Percentiles rank a stretch among this genome's conserved stretches.
These are phyloP conservation scores for Zoroaster sp. DNA, from an alignment of 53 echinoderm and acorn worm species.

Conservation along the genomic window DNA sequence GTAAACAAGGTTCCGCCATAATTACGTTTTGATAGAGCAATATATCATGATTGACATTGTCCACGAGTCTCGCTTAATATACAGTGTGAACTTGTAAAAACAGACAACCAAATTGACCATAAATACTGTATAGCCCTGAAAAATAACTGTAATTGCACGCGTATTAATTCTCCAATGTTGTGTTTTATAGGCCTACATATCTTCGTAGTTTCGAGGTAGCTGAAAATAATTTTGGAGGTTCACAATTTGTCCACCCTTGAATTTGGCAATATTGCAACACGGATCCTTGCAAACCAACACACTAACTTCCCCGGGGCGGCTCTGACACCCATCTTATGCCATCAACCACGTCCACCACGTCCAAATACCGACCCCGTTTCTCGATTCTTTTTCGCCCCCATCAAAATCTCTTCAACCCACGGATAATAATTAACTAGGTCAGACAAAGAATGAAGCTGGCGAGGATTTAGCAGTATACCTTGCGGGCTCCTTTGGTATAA, in stretches of 20 bases:
- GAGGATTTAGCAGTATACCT: constrained; percentile 18
- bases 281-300: not conserved
- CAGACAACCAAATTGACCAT: no score
- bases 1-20: not conserved
- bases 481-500: constrained; percentile 34
- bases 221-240: not conserved
- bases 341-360: constrained; percentile 26
- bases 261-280: not conserved
- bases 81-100: no score
- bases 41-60: not conserved
- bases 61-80: not conserved
- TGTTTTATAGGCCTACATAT: no score
- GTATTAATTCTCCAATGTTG: no score
- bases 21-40: not conserved
- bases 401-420: constrained; percentile 55
- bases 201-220: not conserved
- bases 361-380: not conserved
- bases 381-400: constrained; percentile 7
- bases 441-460: constrained; percentile 27
- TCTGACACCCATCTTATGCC: not conserved
- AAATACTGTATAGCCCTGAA: no score
- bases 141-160: no score
- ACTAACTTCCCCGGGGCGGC: not conserved
- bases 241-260: not conserved
- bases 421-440: constrained; percentile 58